Base-by-base conservation (phyloP, 2,113 vertebrate species). In the Scomber colias region DNA sequence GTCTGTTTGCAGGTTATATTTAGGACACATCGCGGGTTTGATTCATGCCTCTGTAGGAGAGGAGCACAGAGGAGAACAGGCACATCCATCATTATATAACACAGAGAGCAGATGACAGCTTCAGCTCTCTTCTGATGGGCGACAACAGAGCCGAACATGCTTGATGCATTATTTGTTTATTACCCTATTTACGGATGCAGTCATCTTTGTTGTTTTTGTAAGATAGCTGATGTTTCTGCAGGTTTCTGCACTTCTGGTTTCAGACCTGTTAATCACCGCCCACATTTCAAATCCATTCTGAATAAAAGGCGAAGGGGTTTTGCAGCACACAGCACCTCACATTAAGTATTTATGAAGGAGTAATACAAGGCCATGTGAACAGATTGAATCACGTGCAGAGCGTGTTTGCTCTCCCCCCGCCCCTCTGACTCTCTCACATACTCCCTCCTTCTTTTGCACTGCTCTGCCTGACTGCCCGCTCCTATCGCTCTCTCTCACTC, bases 331-430 rank as follows among this genome's bases (percentile, higher is more conserved):
- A 71, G 71, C 0, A 4, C 51, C 46, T 82, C 51, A 61, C 63
- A 69, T 90, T 79, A 86, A 90, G 79, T 87, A 83, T 89, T 89
- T 77, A 89, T 90, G 85, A 85, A 21, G 49, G 66, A 16, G 62
- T 86, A 89, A 92, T 81, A 86, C 59, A 71, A 81, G 83, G 86
- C 82, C 91, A 92, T 91, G 90, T 92, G 90, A 94, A 90, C 88
- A 89, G 79, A 86, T 35, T 77, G 71, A 71, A 88, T 92, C 93
- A 94, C 90, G 78, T 94, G 90, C 90, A 92, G 86, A 83, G 86
- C 57, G 80, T 81, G 80, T 89, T 90, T 75, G 69, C 83, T 76
- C 83, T 0, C 73, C 87, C 82, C 84, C 69, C 21, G 13, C 57
- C 63, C 40, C 2, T 35, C 78, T 31, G 69, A 56, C 78, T 62